Base-by-base conservation (phyloP, 2,797 vertebrate species). In the Hippopotamyrus pictus region DNA sequence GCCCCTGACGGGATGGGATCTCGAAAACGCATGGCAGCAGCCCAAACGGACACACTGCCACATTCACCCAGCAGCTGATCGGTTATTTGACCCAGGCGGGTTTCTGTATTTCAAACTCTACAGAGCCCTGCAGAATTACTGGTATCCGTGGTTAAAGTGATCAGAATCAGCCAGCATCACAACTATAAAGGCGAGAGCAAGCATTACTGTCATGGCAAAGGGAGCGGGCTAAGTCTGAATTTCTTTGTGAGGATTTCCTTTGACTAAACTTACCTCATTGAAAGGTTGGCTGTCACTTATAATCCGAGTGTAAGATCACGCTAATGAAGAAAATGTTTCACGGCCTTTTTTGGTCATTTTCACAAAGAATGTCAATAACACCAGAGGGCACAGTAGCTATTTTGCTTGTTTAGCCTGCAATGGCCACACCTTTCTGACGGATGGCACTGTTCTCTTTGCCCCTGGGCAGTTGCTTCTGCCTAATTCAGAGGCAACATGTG, bases 401-500 rank as follows among this genome's bases (percentile, higher is more conserved):
- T 44, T 8, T n/a, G 14, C 41, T 79, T 79, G 82, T 50, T 46
- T 46, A 50, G 8, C n/a, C 44, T 5, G 82, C 82, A 84, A 8
- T 53, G 83, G 9, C 44, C 83, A 25, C 11, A n/a, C 50, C 83
- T 51, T 37, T 59, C 53, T 57, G 53, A 41, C 25, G 51, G 51
- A 14, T 53, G 53, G 51, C 17, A 12, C 51, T 33, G 51, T 41
- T 59, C 83, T 53, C 33, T 29, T 33, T n/a, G 86, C 33, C 86
- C 37, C 29, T 9, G 5, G 25, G 51, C 5, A 33, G 44, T 62
- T 6, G 53, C 86, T 41, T 53, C 86, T 57, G 25, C 14, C 5
- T n/a, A 57, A 41, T 87, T 87, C 17, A 44, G 33, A 41, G 53
- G 17, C 86, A 87, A 88, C 88, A 90, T 90, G 12, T 46, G 17